Evolutionary conservation across 2,113 vertebrate species (phyloP).

Genomic region (Xiphophorus hellerii): DNA sequence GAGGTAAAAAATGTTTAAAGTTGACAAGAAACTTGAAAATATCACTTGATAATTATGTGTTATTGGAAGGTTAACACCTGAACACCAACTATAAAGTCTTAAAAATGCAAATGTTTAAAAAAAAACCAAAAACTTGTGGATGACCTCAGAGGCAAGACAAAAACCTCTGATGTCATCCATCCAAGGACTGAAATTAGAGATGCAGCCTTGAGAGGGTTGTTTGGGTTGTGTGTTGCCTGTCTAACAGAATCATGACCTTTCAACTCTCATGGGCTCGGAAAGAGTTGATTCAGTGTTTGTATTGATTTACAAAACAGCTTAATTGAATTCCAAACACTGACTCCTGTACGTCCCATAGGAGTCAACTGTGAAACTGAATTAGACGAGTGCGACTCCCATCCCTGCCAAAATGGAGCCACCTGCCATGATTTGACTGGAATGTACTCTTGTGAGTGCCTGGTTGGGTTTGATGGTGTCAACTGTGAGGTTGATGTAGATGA

Average conservation of each 20-base stretch:
- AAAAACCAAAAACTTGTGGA: neutral
- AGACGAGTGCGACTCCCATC: conserved; percentile 86
- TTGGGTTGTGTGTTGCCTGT: neutral
- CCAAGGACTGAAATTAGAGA: neutral
- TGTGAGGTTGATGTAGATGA: conserved; percentile 89
- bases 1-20: no score
- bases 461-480: conserved; percentile 81
- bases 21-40: no score
- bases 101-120: no score
- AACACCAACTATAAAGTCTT: no score
- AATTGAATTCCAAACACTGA: neutral
- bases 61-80: no score
- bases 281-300: no score
- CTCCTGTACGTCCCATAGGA: conserved; percentile 69
- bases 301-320: neutral
- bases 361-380: conserved; percentile 89
- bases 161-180: neutral
- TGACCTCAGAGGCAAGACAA: neutral
- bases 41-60: no score
- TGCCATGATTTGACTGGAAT: conserved; percentile 85
- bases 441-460: conserved; percentile 86
- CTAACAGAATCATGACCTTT: neutral
- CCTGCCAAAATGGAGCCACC: conserved; percentile 85
- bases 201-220: neutral
- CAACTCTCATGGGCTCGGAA: no score